These are phyloP conservation scores for Chrysocyon brachyurus DNA, from an alignment of 2,797 vertebrate species.

Conservation along the genomic window DNA sequence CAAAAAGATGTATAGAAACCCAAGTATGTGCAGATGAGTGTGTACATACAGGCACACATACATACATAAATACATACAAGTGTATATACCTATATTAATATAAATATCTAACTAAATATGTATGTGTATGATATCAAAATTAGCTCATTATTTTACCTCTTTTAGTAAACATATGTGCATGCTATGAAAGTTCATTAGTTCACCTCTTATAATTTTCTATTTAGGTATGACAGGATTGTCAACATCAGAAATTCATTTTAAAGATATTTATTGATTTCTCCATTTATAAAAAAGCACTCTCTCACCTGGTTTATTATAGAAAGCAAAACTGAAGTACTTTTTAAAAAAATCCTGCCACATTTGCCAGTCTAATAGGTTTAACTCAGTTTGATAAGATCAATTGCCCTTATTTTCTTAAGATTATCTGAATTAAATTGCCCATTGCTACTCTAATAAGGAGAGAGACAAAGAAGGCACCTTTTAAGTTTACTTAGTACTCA, in stretches of 20 bases:
- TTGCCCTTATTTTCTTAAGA: conserved; percentile 36
- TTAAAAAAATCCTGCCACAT: not conserved
- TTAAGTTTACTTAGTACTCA: not conserved
- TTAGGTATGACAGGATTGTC: not conserved
- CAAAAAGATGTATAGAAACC: not conserved
- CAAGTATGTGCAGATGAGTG: not conserved
- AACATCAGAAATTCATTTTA: not conserved
- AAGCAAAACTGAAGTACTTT: conserved; percentile 54
- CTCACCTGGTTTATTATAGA: conserved; percentile 16
- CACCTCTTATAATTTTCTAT: not conserved
- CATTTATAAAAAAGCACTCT: not conserved
- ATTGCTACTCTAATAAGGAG: not conserved
- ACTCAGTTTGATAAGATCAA: conserved; percentile 52
- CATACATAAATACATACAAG: rapidly evolving
- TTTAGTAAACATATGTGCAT: not conserved
- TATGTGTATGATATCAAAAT: not conserved
- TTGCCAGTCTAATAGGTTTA: conserved; percentile 52
- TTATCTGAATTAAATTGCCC: conserved; percentile 55
- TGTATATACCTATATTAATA: not conserved
- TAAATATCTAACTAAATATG: not conserved
- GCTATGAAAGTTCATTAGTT: not conserved
- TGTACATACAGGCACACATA: rapidly evolving
- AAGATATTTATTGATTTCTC: conserved; percentile 24
- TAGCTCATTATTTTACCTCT: not conserved
- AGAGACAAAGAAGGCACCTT: not conserved